These are phyloP conservation scores for Drosophila subsilvestris DNA, from an alignment of 2,888 invertebrate species.

Conservation along the genomic window DNA sequence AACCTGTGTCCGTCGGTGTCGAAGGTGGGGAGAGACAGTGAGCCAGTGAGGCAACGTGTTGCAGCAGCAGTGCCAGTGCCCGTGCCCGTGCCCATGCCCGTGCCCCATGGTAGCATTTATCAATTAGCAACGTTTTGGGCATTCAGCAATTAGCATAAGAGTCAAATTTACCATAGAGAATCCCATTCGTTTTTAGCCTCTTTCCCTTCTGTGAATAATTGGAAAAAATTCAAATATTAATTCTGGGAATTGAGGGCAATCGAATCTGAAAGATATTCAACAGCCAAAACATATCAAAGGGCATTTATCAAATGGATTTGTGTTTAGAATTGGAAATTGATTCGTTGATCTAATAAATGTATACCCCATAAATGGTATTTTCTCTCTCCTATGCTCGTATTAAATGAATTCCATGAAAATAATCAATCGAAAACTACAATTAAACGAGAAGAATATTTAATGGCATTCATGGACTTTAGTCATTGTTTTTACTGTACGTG, in stretches of 20 bases:
- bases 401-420: constrained; percentile 2
- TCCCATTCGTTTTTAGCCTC: background rate
- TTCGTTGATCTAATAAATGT: background rate
- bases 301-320: constrained; percentile 37
- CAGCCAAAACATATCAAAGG: background rate
- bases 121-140: constrained; percentile 60
- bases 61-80: background rate
- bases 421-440: background rate
- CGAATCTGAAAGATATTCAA: constrained; percentile 17
- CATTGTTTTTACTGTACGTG: too few relatives aligned
- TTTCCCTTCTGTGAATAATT: constrained; percentile 3
- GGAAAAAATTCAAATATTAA: constrained; percentile 9
- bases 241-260: constrained; percentile 28
- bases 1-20: background rate
- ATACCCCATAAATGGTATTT: background rate
- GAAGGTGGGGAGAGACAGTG: background rate
- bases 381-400: background rate
- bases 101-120: constrained; percentile 43
- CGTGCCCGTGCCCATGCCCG: background rate
- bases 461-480: too few relatives aligned
- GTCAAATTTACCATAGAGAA: constrained; percentile 28
- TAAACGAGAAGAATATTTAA: background rate
- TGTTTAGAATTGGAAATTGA: constrained; percentile 12
- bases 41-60: background rate
- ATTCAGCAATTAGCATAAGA: constrained; percentile 47